Evolutionary conservation across 2,888 invertebrate genomes (phyloP), one percentile per base, ranked within the genome.

Genomic region (Amphiduros pacificus): DNA sequence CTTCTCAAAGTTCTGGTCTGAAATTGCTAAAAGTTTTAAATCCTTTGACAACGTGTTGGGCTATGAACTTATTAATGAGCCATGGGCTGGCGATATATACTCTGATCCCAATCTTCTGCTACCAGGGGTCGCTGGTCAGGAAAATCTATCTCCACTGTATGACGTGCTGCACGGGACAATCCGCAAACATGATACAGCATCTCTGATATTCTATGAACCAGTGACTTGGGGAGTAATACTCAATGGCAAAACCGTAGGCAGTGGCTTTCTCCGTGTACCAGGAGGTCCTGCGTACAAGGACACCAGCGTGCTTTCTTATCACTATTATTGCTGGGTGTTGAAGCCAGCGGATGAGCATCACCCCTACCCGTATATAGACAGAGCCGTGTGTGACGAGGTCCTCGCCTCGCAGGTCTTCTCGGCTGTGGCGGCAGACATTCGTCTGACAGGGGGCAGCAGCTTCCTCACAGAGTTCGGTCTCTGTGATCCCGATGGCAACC

Each of bases 381-480:
- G 63, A 26, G 22, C 59, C 9, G 9, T 73, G 11, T 75, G 75
- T 61, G 74, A 75, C 51, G 55, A 64, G 14, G 11, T 74, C 22
- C 53, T 71, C 11, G 66, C 65, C 14, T 67, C 70, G 6, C 28
- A 55, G 5, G 58, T 73, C 1, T 70, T 73, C 36, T 48, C 24
- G 1, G 52, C 67, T 1, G 65, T 70, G 1, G 20, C 51, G n/a
- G 32, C 51, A 3, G 71, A 73, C 44, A 53, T 70, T 2, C 5
- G 4, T 26, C 53, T 58, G 14, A 62, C 65, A 17, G 73, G 74
- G 1, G 74, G 74, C 2, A 66, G 66, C 4, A 56, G 63, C 0
- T 73, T 76, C 60, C 67, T 77, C 41, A 74, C 76, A 3, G 76
- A 76, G 59, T 76, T 77, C 53, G 76, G 76, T 17, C 55, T 71